Evolutionary conservation across 2,888 invertebrate genomes (phyloP).

Genomic region (Teinopalpus imperialis): DNA sequence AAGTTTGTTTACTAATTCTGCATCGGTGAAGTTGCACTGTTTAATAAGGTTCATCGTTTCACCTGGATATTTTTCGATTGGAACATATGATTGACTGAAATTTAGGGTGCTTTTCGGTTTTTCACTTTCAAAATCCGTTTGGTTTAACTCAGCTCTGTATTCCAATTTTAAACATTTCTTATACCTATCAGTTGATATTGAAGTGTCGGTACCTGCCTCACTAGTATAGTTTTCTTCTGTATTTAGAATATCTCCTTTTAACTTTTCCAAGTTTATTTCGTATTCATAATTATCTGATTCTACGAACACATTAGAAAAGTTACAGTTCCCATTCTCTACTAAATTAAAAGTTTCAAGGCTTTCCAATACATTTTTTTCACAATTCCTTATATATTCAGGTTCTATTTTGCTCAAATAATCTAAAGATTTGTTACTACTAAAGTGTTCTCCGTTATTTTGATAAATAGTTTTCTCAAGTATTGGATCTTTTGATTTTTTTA

Average conservation of each 20-base stretch:
- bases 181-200: too few relatives aligned
- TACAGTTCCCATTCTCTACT: neutral
- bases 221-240: neutral
- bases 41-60: neutral
- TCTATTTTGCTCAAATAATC: neutral
- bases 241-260: neutral
- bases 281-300: neutral
- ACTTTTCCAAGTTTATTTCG: neutral
- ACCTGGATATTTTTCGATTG: neutral
- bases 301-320: neutral
- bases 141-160: neutral
- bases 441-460: neutral
- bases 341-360: neutral
- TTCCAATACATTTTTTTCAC: neutral
- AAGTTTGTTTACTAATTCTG: conserved; percentile 3
- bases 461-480: neutral
- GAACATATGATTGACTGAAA: neutral
- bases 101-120: neutral
- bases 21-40: neutral
- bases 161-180: neutral
- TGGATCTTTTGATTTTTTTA: neutral
- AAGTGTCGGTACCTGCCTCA: neutral
- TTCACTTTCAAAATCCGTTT: neutral
- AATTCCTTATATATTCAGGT: neutral
- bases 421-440: neutral